Conservation (phyloP, 92 coral and sea anemone species). For the Muricea muricata region DNA sequence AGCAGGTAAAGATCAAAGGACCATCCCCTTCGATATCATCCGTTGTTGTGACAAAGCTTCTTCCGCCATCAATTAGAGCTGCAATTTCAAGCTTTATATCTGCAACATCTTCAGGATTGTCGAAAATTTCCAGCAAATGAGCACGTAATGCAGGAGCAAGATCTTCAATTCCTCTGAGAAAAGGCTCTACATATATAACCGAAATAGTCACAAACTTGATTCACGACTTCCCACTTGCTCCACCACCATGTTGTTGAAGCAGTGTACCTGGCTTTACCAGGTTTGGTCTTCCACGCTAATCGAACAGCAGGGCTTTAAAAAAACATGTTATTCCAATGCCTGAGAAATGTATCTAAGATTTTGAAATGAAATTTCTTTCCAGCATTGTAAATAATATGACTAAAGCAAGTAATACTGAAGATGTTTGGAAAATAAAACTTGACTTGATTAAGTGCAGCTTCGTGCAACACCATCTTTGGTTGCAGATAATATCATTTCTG, state of each 20-base stretch:
- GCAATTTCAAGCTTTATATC: slow-evolving; percentile 68
- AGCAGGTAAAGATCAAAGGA: slow-evolving; percentile 59
- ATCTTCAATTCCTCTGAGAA: slow-evolving; percentile 60
- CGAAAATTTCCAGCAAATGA: slow-evolving; percentile 73
- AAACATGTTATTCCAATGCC: slow-evolving; percentile 59
- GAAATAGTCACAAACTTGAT: slow-evolving; percentile 61
- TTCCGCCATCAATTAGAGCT: slow-evolving; percentile 64
- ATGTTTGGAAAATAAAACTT: slow-evolving; percentile 53
- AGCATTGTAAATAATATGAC: slow-evolving; percentile 61
- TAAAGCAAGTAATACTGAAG: slow-evolving; percentile 53
- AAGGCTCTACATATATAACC: slow-evolving; percentile 69
- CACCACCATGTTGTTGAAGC: slow-evolving; percentile 62
- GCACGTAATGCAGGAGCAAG: slow-evolving; percentile 52
- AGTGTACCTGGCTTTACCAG: slow-evolving; percentile 23
- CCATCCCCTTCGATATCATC: slow-evolving; percentile 70
- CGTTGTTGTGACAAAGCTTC: slow-evolving; percentile 63
- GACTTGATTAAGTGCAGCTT: slow-evolving; percentile 56
- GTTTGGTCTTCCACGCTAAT: slow-evolving; percentile 25
- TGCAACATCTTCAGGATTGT: slow-evolving; percentile 61
- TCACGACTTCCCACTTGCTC: slow-evolving; percentile 69
- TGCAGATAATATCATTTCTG: slow-evolving; percentile 53
- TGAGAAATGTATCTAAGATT: slow-evolving; percentile 49
- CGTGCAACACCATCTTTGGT: slow-evolving; percentile 49
- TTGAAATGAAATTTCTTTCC: slow-evolving; percentile 52
- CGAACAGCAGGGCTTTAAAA: slow-evolving; percentile 52